Percentiles rank a stretch among this genome's conserved stretches.
These are phyloP conservation scores for Tetragonula clypearis DNA, from an alignment of 1,140 invertebrate genomes.

Conservation along the genomic window DNA sequence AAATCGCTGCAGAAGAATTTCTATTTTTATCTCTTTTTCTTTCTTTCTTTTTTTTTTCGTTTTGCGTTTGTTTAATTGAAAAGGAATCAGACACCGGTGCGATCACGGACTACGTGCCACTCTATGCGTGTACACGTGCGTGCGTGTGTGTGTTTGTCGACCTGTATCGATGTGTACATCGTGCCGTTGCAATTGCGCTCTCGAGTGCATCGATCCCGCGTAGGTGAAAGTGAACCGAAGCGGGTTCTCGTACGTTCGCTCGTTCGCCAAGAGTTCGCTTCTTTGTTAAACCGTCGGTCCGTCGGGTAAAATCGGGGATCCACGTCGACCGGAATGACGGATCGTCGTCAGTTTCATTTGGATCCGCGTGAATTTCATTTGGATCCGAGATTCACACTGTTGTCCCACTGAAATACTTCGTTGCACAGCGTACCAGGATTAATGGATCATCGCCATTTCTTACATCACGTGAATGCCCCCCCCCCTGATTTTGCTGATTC, in stretches of 20 bases:
- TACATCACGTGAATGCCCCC: not conserved
- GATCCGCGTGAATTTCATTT: not conserved
- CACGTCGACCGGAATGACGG: not conserved
- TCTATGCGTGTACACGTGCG: not conserved
- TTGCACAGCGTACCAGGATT: not conserved
- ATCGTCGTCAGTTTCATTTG: not conserved
- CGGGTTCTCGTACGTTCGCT: conserved; percentile 57
- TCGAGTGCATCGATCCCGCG: conserved; percentile 68
- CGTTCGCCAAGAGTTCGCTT: conserved; percentile 35
- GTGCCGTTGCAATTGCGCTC: conserved; percentile 62
- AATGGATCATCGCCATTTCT: not conserved
- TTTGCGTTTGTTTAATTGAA: not conserved
- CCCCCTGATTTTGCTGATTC: not conserved
- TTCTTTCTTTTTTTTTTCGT: no score
- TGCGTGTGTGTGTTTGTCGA: not conserved
- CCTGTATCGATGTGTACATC: conserved; percentile 48
- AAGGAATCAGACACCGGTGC: not conserved
- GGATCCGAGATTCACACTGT: no score
- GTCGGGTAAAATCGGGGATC: conserved; percentile 54
- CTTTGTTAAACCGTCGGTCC: conserved; percentile 58
- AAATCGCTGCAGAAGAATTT: not conserved
- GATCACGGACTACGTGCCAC: conserved; percentile 26
- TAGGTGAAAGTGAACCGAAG: conserved; percentile 72
- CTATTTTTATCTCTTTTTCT: not conserved
- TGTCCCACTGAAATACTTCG: not conserved